Percentiles rank a stretch among this genome's conserved stretches.
Evolutionary conservation across 2,888 invertebrate species (phyloP).

Genomic region (Acanthoscelides obtectus): DNA sequence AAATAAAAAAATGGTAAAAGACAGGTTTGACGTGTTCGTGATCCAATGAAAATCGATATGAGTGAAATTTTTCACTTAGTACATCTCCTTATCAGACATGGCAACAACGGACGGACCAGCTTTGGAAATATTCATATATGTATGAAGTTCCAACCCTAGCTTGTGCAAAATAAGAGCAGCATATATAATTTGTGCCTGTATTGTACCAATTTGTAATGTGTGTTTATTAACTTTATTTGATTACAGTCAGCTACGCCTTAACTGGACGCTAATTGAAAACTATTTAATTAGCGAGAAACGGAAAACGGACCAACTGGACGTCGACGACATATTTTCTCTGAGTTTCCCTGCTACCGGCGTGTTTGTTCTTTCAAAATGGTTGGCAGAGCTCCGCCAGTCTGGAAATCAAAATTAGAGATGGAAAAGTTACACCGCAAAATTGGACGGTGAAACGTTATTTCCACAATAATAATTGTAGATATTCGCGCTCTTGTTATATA

Average conservation of each 20-base stretch:
- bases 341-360: not conserved
- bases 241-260: slow-evolving; percentile 16
- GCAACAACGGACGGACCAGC: slow-evolving; percentile 1
- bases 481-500: too few relatives aligned
- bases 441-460: not conserved
- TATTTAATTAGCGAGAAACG: slow-evolving; percentile 20
- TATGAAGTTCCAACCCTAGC: slow-evolving; percentile 17
- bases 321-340: slow-evolving; percentile 2
- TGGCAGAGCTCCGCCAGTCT: not conserved
- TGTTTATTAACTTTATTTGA: slow-evolving; percentile 26
- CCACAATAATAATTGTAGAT: not conserved
- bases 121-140: slow-evolving; percentile 24
- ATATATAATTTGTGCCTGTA: slow-evolving; percentile 18
- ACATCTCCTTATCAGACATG: too few relatives aligned
- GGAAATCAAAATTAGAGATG: not conserved
- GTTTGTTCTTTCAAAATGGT: not conserved
- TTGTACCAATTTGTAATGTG: slow-evolving; percentile 26
- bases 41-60: too few relatives aligned
- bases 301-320: slow-evolving; percentile 6
- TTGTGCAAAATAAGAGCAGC: slow-evolving; percentile 14
- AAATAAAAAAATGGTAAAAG: too few relatives aligned
- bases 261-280: slow-evolving; percentile 22
- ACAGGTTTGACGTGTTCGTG: too few relatives aligned
- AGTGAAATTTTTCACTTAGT: too few relatives aligned
- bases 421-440: not conserved